Conservation (phyloP, 2,113 vertebrate species). For the Bothrops jararaca region DNA sequence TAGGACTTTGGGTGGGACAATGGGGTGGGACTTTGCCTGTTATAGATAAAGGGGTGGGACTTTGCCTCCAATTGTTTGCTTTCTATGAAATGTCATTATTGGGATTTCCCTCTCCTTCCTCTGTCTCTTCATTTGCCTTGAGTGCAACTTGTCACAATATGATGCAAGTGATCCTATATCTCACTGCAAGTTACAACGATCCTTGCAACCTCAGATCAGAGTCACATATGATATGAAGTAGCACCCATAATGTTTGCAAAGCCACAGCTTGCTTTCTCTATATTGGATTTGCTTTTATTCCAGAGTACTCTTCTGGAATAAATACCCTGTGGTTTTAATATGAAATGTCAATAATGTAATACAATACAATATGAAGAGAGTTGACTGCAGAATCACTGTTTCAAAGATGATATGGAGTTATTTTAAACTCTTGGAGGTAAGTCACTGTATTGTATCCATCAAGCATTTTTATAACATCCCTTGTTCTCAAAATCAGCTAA, state of each 20-base stretch:
- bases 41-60: background rate
- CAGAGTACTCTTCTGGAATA: background rate
- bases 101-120: background rate
- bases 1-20: background rate
- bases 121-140: background rate
- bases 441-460: background rate
- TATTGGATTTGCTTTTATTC: background rate
- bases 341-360: background rate
- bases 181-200: background rate
- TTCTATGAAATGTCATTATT: background rate
- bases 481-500: background rate
- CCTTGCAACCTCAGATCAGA: background rate
- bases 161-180: background rate
- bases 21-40: background rate
- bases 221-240: background rate
- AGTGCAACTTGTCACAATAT: no score
- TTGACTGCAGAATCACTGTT: background rate
- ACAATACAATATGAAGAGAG: background rate
- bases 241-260: background rate
- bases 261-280: background rate
- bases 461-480: background rate
- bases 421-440: background rate
- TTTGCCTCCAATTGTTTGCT: background rate
- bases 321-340: background rate
- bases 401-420: slow-evolving; percentile 5